Conservation (phyloP, 2,888 invertebrate genomes). For the Cephonodes hylas region DNA sequence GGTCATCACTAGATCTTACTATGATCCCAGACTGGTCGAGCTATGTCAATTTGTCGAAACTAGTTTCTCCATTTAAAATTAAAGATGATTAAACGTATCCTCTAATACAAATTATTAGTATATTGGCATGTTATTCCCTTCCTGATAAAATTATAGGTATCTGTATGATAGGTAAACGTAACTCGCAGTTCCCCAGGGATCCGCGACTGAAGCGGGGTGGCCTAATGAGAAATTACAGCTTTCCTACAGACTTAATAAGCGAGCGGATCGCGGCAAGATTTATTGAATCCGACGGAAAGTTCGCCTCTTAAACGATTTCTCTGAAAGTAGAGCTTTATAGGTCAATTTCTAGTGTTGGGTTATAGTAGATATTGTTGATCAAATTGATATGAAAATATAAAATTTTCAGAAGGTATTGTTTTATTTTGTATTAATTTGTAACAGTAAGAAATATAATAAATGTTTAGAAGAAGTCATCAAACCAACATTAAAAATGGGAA, state of each 20-base stretch:
- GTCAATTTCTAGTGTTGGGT: not conserved
- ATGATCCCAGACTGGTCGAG: too few species aligned
- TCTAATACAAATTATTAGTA: too few species aligned
- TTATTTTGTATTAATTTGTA: too few species aligned
- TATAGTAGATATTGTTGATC: too few species aligned
- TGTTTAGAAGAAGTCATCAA: too few species aligned
- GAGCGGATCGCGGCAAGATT: constrained; percentile 24
- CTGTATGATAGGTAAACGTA: not conserved
- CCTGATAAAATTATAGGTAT: not conserved
- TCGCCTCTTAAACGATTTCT: not conserved
- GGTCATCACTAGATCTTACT: too few species aligned
- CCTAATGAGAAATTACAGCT: constrained; percentile 55
- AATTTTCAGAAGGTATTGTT: too few species aligned
- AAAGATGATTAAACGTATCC: too few species aligned
- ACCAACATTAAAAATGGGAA: too few species aligned
- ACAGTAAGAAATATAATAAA: too few species aligned
- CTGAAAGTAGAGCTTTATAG: not conserved
- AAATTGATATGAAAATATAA: too few species aligned
- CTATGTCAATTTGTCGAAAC: too few species aligned
- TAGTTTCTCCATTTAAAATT: not conserved
- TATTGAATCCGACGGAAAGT: constrained; percentile 15
- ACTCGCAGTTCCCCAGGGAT: not conserved
- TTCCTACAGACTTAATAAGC: constrained; percentile 39
- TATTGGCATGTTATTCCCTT: not conserved
- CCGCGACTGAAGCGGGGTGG: constrained; percentile 30